Base-by-base conservation (phyloP, 2,113 vertebrate species). In the Pipra filicauda region DNA sequence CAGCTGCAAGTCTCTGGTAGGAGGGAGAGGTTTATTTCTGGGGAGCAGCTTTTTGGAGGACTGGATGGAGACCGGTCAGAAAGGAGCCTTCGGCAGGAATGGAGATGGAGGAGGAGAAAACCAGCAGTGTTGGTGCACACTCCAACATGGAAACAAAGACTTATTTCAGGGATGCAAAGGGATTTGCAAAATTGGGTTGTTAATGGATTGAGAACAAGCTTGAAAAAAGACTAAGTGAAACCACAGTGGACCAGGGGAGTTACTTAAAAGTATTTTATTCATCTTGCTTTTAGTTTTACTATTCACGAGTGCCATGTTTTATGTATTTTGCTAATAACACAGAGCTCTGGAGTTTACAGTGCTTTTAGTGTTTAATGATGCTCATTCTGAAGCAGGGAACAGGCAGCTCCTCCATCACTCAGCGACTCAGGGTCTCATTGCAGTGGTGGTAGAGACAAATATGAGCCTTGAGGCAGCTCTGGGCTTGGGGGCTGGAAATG, bases 21-120 rank as follows among this genome's bases (percentile, higher is more conserved):
- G 43, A 67, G 12, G 21, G 49, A 69, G 39, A 5, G n/a, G 57
- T 2, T 0, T 41, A 0, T 67, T 72, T 75, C 13, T 8, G 3
- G 6, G 39, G n/a, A 44, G 18, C 17, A 67, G 21, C 12, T 73
- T 66, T 65, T 67, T 35, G 46, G 55, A 30, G 16, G 21, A 8
- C 2, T 6, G 31, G 11, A 4, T 33, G 4, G 52, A 41, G 30
- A 26, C 15, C 16, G 48, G 11, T 67, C 26, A 54, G 72, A 80
- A 83, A 48, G 35, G 26, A 91, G 20, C 28, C 8, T 71, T 27
- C 0, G 1, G 18, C 15, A 33, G 52, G 33, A 46, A 1, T 22
- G 51, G 64, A 74, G 43, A 7, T 18, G 9, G 39, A 70, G 22
- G 15, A 52, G 54, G 37, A 55, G 54, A 55, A 59, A 88, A 37